These are phyloP conservation scores for Apamea epomidion DNA, from an alignment of 2,888 invertebrate genomes.

Conservation along the genomic window DNA sequence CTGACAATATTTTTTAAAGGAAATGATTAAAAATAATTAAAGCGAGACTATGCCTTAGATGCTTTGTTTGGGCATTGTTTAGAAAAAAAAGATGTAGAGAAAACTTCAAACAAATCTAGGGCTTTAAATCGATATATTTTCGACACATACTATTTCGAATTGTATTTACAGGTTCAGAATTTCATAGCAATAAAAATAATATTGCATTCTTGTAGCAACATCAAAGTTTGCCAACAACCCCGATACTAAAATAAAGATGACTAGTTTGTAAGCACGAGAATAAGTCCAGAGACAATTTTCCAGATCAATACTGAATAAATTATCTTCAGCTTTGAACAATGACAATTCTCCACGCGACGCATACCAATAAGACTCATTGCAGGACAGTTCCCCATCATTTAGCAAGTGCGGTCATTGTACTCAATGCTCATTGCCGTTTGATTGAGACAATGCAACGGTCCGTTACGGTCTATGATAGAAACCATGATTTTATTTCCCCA, in stretches of 20 bases:
- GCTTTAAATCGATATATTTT: neutral
- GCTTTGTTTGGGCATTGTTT: constrained; percentile 40
- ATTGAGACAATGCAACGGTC: constrained; percentile 86
- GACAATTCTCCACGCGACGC: constrained; percentile 72
- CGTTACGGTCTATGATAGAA: constrained; percentile 80
- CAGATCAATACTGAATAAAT: constrained; percentile 61
- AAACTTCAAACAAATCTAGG: neutral
- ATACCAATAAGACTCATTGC: constrained; percentile 75
- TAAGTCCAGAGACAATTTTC: constrained; percentile 27
- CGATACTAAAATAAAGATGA: constrained; percentile 42
- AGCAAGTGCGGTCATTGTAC: constrained; percentile 87
- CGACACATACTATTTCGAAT: neutral
- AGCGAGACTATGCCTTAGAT: constrained; percentile 34
- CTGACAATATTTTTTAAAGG: constrained; percentile 76
- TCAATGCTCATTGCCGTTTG: constrained; percentile 85
- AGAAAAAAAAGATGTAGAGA: neutral
- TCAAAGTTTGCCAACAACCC: constrained; percentile 31
- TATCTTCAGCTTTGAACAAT: constrained; percentile 71
- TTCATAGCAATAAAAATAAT: neutral
- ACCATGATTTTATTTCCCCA: constrained; percentile 79
- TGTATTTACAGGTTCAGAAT: constrained; percentile 13
- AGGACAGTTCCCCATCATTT: constrained; percentile 86
- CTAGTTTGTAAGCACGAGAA: constrained; percentile 40
- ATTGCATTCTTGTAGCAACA: constrained; percentile 18
- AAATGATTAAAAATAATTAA: constrained; percentile 72